Conservation (phyloP, 2,888 invertebrate species). For the Adelognathus sp. region DNA sequence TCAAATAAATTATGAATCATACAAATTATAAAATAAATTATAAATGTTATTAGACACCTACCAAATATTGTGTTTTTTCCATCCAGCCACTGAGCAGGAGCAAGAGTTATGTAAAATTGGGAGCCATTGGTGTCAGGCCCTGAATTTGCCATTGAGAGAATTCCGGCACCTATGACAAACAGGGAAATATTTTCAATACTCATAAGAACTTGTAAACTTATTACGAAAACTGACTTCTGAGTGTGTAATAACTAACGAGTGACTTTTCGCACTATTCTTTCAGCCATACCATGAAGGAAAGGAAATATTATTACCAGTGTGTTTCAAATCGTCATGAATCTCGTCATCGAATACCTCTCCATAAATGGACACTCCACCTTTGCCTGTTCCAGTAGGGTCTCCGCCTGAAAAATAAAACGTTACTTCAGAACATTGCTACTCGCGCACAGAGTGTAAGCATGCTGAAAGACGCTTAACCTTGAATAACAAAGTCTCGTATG, state of each 20-base stretch:
- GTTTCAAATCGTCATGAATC: conserved; percentile 95
- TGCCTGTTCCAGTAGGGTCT: conserved; percentile 98
- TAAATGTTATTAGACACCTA: conserved; percentile 51
- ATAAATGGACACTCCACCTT: conserved; percentile 98
- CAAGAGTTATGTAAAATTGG: conserved; percentile 98
- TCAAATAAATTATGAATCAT: neutral
- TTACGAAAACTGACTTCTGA: too few relatives aligned
- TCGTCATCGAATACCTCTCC: conserved; percentile 98
- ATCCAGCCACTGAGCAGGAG: conserved; percentile 98
- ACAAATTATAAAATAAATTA: conserved; percentile 23
- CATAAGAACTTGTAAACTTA: too few relatives aligned
- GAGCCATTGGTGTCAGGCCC: conserved; percentile 98
- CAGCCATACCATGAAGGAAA: neutral
- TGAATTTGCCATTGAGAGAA: conserved; percentile 98
- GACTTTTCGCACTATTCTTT: neutral
- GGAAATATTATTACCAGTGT: conserved; percentile 87
- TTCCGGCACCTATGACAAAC: conserved; percentile 84
- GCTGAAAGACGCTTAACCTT: too few relatives aligned
- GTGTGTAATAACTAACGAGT: too few relatives aligned
- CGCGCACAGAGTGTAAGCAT: neutral
- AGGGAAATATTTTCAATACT: too few relatives aligned
- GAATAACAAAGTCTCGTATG: conserved; percentile 96
- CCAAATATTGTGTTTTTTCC: conserved; percentile 99
- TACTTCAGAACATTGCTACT: neutral
- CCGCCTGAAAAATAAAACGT: conserved; percentile 83